phyloP scores from a whole-genome alignment of 2,113 vertebrate genomes.

The Tursiops truncatus region DNA sequence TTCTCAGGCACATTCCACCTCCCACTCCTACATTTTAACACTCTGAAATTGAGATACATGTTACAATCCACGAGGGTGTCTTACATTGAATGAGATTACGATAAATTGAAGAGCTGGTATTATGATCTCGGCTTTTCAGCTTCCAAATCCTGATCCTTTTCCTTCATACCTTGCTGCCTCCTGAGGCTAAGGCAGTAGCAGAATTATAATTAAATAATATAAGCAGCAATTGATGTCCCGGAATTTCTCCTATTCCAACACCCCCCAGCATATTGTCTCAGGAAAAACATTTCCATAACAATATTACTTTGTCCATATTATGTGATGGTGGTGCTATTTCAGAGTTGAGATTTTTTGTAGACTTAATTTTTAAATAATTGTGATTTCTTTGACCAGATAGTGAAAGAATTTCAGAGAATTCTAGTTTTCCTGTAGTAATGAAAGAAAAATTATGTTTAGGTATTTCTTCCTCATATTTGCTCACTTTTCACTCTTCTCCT shows the following conservation, averaged over 20 bases:
- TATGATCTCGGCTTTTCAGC: constrained; percentile 17
- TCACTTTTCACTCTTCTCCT: not conserved
- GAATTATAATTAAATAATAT: constrained; percentile 36
- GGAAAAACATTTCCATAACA: not conserved
- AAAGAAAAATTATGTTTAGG: constrained; percentile 42
- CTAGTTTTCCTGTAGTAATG: constrained; percentile 29
- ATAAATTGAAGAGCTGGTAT: not conserved
- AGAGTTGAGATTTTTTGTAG: constrained; percentile 38
- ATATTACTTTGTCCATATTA: not conserved
- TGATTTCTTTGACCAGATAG: constrained; percentile 51
- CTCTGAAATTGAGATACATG: not conserved
- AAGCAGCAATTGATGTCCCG: constrained; percentile 13
- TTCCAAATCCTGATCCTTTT: constrained; percentile 13
- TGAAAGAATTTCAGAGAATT: constrained; percentile 58
- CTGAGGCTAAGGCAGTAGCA: not conserved
- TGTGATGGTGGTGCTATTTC: not conserved
- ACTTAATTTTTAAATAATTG: constrained; percentile 41
- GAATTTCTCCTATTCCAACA: not conserved
- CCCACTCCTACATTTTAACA: not conserved
- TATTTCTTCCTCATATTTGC: constrained; percentile 42
- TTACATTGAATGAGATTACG: constrained; percentile 28
- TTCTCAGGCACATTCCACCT: not conserved
- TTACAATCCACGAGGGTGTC: not conserved
- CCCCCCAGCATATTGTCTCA: not conserved
- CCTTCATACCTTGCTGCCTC: constrained; percentile 16